phyloP scores from a whole-genome alignment of 2,888 invertebrate genomes.

The Biston betularia region DNA sequence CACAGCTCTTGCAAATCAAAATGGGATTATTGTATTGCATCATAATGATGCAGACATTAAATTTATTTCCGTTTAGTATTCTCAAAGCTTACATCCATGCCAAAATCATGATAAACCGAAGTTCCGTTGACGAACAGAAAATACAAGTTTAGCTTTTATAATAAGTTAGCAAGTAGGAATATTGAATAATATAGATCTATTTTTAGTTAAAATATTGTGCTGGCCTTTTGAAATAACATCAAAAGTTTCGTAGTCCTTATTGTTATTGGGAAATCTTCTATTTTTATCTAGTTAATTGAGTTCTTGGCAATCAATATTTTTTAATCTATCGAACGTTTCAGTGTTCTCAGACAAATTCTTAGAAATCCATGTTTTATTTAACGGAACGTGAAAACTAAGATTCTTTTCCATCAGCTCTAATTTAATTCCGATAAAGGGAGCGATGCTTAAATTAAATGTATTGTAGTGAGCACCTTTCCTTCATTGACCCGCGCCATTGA shows the following conservation, averaged over 20 bases:
- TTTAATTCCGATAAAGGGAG: conserved; percentile 66
- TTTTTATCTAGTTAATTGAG: conserved; percentile 5
- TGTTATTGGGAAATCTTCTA: not conserved
- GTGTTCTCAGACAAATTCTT: conserved; percentile 13
- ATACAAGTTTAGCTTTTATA: too few relatives aligned
- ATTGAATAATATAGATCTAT: too few relatives aligned
- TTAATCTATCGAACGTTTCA: conserved; percentile 11
- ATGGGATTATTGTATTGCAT: too few relatives aligned
- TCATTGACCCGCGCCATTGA: conserved; percentile 25
- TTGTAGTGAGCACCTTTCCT: conserved; percentile 35
- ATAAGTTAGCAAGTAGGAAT: too few relatives aligned
- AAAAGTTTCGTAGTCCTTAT: not conserved
- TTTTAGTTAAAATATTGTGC: too few relatives aligned
- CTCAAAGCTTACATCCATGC: too few relatives aligned
- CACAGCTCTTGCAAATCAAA: too few relatives aligned
- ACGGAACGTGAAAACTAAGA: conserved; percentile 51
- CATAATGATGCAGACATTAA: too few relatives aligned
- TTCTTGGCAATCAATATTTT: not conserved
- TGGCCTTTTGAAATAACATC: not conserved
- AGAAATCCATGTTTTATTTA: conserved; percentile 19
- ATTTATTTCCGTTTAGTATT: too few relatives aligned
- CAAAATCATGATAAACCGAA: too few relatives aligned
- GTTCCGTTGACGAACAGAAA: too few relatives aligned
- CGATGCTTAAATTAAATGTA: conserved; percentile 29
- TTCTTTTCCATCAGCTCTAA: conserved; percentile 61